Evolutionary conservation across 2,113 vertebrate species (phyloP).

Genomic region (Asarcornis scutulata): DNA sequence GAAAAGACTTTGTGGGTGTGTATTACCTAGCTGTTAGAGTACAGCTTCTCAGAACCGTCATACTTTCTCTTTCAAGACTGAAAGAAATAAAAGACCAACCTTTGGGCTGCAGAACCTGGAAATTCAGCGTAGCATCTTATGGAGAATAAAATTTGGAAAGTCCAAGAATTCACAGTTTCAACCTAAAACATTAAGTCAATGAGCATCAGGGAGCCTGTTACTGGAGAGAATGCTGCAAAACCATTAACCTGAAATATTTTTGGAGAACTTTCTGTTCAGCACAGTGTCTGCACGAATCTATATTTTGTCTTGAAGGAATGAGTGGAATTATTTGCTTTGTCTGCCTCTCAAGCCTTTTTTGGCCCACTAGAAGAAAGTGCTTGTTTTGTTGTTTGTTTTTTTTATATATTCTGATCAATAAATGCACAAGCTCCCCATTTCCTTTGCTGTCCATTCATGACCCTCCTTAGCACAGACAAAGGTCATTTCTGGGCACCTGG

Average conservation of each 20-base stretch:
- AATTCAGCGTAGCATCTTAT: neutral
- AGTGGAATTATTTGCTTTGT: conserved; percentile 78
- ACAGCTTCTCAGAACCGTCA: neutral
- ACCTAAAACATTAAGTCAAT: neutral
- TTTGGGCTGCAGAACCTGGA: neutral
- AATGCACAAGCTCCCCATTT: conserved; percentile 21
- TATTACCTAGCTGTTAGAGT: neutral
- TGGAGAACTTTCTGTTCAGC: conserved; percentile 46
- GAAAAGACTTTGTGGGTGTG: neutral
- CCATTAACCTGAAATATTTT: conserved; percentile 49
- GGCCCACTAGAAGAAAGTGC: neutral
- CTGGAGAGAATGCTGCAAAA: conserved; percentile 13
- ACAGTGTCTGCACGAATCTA: conserved; percentile 52
- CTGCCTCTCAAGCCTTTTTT: conserved; percentile 65
- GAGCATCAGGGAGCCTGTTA: neutral
- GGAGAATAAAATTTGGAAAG: neutral
- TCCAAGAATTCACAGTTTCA: neutral
- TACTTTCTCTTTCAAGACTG: neutral
- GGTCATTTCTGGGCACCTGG: neutral
- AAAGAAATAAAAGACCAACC: neutral
- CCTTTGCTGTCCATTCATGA: neutral
- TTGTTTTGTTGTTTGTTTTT: neutral
- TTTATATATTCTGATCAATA: conserved; percentile 5
- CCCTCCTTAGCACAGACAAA: neutral
- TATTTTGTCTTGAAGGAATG: conserved; percentile 70